Base-by-base conservation (phyloP, 1,140 invertebrate species). In the Papilio xuthus region DNA sequence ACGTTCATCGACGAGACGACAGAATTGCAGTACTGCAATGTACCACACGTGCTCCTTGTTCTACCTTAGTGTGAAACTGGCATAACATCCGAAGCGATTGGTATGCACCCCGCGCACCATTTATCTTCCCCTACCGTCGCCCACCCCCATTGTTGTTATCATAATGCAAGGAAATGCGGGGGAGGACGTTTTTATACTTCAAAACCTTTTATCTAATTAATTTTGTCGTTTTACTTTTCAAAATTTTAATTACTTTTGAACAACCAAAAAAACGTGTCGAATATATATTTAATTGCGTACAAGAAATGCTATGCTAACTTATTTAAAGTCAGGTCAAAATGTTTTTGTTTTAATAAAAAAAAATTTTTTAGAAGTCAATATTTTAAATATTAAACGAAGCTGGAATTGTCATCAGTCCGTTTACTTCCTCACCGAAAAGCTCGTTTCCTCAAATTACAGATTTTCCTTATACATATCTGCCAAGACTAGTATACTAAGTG, bases 191-290 rank as follows among this genome's bases (percentile, higher is more conserved):
- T 72, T 47, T 47, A 63, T 72, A 72, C 37, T 72, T 47, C 37
- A 72, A 26, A 73, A 73, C 71, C 20, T 73, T 73, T 73, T 73
- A 44, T 44, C 71, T 44, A 47, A 73, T 73, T 73, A 73, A 73
- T 73, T 73, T 73, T 15, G 71, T 67, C 26, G 23, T 67, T 28
- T 67, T 67, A 32, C 32, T 32, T 67, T 60, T 9, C n/a, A 15
- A 26, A 10, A 0, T 60, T 60, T 26, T 67, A 67, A 67, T 67
- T 28, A 67, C 26, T 67, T 67, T 67, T 67, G 18, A 7, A 28
- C 9, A 20, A 56, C n/a, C 23, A 23, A 67, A 60, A 60, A 60
- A 60, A 60, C 9, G 0, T 20, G 53, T 60, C 13, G 13, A 1
- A 28, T 60, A 26, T 60, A 44, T n/a, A 53, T 9, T 53, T 53